phyloP scores from a whole-genome alignment of 2,888 invertebrate species.

The Andrena dorsata region DNA sequence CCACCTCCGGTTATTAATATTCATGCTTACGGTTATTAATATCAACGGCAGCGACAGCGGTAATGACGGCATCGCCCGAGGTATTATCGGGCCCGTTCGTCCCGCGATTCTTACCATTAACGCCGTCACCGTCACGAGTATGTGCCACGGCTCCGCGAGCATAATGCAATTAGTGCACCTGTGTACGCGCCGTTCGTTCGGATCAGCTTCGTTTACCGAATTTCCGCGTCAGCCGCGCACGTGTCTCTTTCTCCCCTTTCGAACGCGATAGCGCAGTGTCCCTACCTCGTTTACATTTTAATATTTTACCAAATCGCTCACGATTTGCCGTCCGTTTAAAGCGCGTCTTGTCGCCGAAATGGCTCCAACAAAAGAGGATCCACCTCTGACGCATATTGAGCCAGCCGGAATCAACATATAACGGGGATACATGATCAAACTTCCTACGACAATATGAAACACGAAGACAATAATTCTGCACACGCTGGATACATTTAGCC shows the following conservation, averaged over 20 bases:
- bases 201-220: background rate
- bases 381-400: too few relatives aligned
- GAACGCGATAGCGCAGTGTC: too few relatives aligned
- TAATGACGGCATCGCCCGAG: conserved; percentile 6
- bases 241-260: too few relatives aligned
- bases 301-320: too few relatives aligned
- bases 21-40: conserved; percentile 36
- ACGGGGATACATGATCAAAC: too few relatives aligned
- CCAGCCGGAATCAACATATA: too few relatives aligned
- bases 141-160: background rate
- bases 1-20: conserved; percentile 32
- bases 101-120: conserved; percentile 28
- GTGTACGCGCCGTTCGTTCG: background rate
- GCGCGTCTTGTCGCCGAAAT: background rate
- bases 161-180: conserved; percentile 12
- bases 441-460: too few relatives aligned
- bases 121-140: background rate
- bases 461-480: too few relatives aligned
- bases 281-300: too few relatives aligned
- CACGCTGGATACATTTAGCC: too few relatives aligned
- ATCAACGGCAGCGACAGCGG: conserved; percentile 2
- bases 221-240: background rate
- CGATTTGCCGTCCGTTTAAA: background rate
- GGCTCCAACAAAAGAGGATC: too few relatives aligned
- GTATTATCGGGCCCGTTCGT: conserved; percentile 21